Evolutionary conservation across 1,140 invertebrate genomes (phyloP).

Genomic region (Drosophila suzukii): DNA sequence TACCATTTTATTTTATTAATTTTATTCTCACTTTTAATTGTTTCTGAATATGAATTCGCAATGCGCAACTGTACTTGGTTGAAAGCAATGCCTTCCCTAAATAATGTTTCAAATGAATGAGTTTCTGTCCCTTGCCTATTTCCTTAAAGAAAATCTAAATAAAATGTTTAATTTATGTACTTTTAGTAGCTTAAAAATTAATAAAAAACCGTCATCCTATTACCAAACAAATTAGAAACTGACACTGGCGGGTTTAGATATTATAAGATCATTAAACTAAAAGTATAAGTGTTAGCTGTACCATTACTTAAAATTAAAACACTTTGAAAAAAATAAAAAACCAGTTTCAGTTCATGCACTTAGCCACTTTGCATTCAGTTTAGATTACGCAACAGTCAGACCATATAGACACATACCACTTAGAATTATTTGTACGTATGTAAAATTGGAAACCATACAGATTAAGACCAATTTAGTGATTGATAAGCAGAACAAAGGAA

Average conservation of each 20-base stretch:
- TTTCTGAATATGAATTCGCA: background rate
- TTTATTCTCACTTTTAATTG: too few relatives aligned
- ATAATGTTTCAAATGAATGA: background rate
- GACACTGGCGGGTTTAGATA: background rate
- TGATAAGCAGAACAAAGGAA: constrained; percentile 19
- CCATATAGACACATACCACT: constrained; percentile 20
- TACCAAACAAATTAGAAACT: background rate
- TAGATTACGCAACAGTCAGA: constrained; percentile 44
- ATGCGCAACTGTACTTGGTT: background rate
- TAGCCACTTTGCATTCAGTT: constrained; percentile 51
- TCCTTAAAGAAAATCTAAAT: too few relatives aligned
- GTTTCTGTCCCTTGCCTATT: too few relatives aligned
- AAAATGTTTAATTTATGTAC: background rate
- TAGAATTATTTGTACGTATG: background rate
- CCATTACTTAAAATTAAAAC: background rate
- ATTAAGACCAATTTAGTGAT: constrained; percentile 35
- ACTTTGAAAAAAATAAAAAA: constrained; percentile 15
- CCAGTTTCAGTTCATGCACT: constrained; percentile 47
- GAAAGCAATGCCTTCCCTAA: background rate
- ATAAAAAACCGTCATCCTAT: too few relatives aligned
- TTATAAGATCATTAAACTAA: background rate
- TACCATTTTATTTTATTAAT: background rate
- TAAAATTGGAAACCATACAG: constrained; percentile 15
- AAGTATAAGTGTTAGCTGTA: background rate
- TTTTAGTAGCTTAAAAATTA: background rate